phyloP scores from a whole-genome alignment of 2,113 vertebrate species.

The Periophthalmus modestus region DNA sequence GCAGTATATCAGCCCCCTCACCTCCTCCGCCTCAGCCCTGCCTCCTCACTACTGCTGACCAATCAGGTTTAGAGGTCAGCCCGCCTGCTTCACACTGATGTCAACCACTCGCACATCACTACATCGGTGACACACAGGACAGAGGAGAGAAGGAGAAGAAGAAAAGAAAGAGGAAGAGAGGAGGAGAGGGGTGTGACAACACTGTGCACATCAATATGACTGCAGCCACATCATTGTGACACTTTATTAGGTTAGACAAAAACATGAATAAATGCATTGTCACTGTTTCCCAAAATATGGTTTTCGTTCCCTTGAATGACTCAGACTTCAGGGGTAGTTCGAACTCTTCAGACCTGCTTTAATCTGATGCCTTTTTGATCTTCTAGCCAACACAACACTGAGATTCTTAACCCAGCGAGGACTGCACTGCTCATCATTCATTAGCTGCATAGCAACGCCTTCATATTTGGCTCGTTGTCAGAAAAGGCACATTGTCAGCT shows the following conservation, averaged over 20 bases:
- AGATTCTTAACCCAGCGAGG: too few relatives aligned
- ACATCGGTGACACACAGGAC: constrained; percentile 1
- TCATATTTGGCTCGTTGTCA: background rate
- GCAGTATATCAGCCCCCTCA: constrained; percentile 59
- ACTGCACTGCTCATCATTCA: too few relatives aligned
- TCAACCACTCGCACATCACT: constrained; percentile 34
- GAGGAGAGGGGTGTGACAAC: too few relatives aligned
- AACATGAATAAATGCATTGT: too few relatives aligned
- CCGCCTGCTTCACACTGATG: constrained; percentile 29
- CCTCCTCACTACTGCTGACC: constrained; percentile 52
- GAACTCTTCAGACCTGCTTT: too few relatives aligned
- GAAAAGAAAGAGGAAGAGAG: too few relatives aligned
- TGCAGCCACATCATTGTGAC: background rate
- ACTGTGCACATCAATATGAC: background rate
- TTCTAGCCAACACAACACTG: too few relatives aligned
- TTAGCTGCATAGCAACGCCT: background rate
- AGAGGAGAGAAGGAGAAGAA: background rate
- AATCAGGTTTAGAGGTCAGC: constrained; percentile 71
- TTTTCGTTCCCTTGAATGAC: too few relatives aligned
- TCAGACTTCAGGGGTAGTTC: too few relatives aligned
- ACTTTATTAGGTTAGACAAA: background rate
- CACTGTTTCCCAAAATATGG: too few relatives aligned
- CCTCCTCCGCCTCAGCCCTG: constrained; percentile 17
- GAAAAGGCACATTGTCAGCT: constrained; percentile 1
- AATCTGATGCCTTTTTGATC: too few relatives aligned